Evolutionary conservation across 2,113 vertebrate genomes (phyloP).

Genomic region (Oryzias javanicus): DNA sequence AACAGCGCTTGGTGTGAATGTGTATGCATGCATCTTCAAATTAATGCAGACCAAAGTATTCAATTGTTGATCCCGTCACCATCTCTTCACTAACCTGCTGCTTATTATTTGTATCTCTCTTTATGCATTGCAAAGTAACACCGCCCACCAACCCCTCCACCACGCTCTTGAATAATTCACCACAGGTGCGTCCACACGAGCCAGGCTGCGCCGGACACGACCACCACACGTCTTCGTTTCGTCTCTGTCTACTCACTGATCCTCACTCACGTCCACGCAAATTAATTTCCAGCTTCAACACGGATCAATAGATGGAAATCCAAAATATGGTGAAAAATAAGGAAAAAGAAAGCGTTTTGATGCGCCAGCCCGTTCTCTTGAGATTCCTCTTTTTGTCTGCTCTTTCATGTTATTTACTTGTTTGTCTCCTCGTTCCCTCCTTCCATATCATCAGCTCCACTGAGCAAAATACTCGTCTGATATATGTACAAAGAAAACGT

Average conservation of each 20-base stretch:
- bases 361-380: slow-evolving; percentile 20
- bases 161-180: slow-evolving; percentile 57
- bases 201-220: slow-evolving; percentile 10
- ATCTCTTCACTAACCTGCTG: slow-evolving; percentile 47
- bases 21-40: slow-evolving; percentile 49
- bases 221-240: slow-evolving; percentile 24
- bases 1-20: slow-evolving; percentile 33
- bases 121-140: slow-evolving; percentile 64
- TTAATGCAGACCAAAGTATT: slow-evolving; percentile 14
- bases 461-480: slow-evolving; percentile 39
- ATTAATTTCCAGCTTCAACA: slow-evolving; percentile 55
- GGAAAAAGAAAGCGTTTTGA: slow-evolving; percentile 20
- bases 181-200: slow-evolving; percentile 50
- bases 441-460: slow-evolving; percentile 1
- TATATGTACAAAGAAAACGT: slow-evolving; percentile 38
- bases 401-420: slow-evolving; percentile 15
- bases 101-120: slow-evolving; percentile 51
- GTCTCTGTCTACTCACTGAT: slow-evolving; percentile 8
- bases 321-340: slow-evolving; percentile 39
- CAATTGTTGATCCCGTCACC: slow-evolving; percentile 55
- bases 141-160: slow-evolving; percentile 28
- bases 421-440: not conserved
- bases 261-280: slow-evolving; percentile 12
- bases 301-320: slow-evolving; percentile 56
- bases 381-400: slow-evolving; percentile 23